These are phyloP conservation scores for Drosophila anceps DNA, from an alignment of 2,888 invertebrate genomes.

Conservation along the genomic window DNA sequence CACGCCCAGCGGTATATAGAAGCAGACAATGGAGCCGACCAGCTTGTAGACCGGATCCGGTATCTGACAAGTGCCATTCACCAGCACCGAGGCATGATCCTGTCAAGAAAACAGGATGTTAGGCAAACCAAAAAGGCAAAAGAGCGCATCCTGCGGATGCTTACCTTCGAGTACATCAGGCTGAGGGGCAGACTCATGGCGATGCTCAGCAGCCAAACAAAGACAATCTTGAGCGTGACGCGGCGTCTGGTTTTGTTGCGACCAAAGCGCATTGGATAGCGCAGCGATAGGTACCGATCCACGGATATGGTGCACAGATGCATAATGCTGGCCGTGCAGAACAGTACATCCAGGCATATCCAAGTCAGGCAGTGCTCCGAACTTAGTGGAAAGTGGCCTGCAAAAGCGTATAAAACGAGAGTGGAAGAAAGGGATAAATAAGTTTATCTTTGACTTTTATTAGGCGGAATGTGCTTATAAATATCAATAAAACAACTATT, in stretches of 20 bases:
- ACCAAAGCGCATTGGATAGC: conserved; percentile 97
- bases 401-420: conserved; percentile 64
- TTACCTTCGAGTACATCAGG: conserved; percentile 94
- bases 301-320: conserved; percentile 98
- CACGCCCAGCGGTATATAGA: conserved; percentile 97
- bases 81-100: conserved; percentile 93
- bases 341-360: conserved; percentile 97
- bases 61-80: conserved; percentile 93
- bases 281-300: conserved; percentile 95
- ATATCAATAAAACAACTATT: conserved; percentile 28
- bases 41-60: conserved; percentile 95
- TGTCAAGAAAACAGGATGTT: conserved; percentile 76
- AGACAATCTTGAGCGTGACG: conserved; percentile 94
- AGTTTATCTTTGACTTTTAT: conserved; percentile 38
- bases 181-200: conserved; percentile 96
- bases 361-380: conserved; percentile 95
- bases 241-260: conserved; percentile 94
- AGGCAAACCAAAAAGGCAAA: background rate
- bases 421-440: background rate
- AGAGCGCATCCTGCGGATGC: conserved; percentile 5
- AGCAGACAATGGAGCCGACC: conserved; percentile 97
- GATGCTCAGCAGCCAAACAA: conserved; percentile 97
- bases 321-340: conserved; percentile 98
- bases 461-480: conserved; percentile 32
- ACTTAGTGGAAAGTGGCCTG: conserved; percentile 93